Base-by-base conservation (phyloP, 2,797 vertebrate genomes). In the Delichon dasypus region DNA sequence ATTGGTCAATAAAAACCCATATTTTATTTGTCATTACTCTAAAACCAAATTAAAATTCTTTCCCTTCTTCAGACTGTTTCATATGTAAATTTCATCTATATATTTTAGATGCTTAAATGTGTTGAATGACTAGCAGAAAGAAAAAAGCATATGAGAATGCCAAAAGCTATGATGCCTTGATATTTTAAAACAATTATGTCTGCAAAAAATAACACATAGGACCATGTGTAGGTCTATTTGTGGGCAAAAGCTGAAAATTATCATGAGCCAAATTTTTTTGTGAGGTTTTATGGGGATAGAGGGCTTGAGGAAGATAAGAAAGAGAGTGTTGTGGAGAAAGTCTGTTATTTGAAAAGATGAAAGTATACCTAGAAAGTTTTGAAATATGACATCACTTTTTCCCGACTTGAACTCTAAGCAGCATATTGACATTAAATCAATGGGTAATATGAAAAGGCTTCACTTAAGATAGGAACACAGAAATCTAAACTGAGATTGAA, bases 361-460 rank as follows among this genome's bases (percentile, higher is more conserved):
- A 93, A 75, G 22, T 50, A 68, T 54, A 65, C 29, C 34, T 83
- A 58, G 84, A 62, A 57, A n/a, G 7, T 89, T 91, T 82, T 55
- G 51, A 76, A 92, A 76, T 70, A 70, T 44, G 54, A 34, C 40
- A 83, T 73, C 44, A 55, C 7, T 83, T 92, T 93, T 90, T 71
- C 71, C 65, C 71, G 60, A n/a, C 57, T 77, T 93, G 67, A 96
- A 84, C 81, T 94, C 77, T 66, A 50, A 53, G 38, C 40, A 80
- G 22, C 36, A 76, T 90, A 89, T 88, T 88, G 88, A 76, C 70
- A 70, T 89, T 68, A 90, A 94, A 92, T 93, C 45, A 86, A 78
- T 54, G 55, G 55, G 13, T 65, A 26, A 67, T 62, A 91, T 83
- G 62, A 96, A 93, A 95, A n/a, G 6, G 3, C 20, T 88, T 78